phyloP scores from a whole-genome alignment of 1,140 invertebrate species.

The Berghia stephanieae region DNA sequence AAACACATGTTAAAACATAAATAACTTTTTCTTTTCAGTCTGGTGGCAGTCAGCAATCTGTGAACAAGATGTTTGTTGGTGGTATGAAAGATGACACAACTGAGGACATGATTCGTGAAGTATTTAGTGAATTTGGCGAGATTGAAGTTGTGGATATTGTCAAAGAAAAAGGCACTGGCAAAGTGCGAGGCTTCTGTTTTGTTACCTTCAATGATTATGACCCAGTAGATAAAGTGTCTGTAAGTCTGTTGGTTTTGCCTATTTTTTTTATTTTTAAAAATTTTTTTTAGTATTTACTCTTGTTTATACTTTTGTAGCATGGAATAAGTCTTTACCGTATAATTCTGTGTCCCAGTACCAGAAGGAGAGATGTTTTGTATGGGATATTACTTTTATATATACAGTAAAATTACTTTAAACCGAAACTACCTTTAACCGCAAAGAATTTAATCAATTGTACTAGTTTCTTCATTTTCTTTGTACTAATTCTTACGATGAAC shows the following conservation, averaged over 20 bases:
- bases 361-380: not conserved
- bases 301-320: not conserved
- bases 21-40: slow-evolving; percentile 16
- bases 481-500: too few relatives aligned
- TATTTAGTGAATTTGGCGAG: slow-evolving; percentile 34
- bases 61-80: slow-evolving; percentile 91
- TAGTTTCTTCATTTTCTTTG: too few relatives aligned
- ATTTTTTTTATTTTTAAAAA: not conserved
- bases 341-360: too few relatives aligned
- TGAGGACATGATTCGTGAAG: slow-evolving; percentile 38
- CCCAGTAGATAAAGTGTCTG: slow-evolving; percentile 57
- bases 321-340: not conserved
- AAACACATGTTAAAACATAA: not conserved
- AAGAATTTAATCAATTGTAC: too few relatives aligned
- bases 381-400: not conserved
- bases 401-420: too few relatives aligned
- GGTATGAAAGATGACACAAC: slow-evolving; percentile 51
- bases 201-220: slow-evolving; percentile 62
- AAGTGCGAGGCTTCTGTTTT: slow-evolving; percentile 58
- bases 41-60: slow-evolving; percentile 39
- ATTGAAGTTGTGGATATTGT: slow-evolving; percentile 39
- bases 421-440: too few relatives aligned
- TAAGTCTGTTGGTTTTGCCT: slow-evolving; percentile 25
- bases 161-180: slow-evolving; percentile 39
- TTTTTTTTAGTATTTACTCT: not conserved